Conservation (phyloP, 1,140 invertebrate species). For the Drosophila orena region DNA sequence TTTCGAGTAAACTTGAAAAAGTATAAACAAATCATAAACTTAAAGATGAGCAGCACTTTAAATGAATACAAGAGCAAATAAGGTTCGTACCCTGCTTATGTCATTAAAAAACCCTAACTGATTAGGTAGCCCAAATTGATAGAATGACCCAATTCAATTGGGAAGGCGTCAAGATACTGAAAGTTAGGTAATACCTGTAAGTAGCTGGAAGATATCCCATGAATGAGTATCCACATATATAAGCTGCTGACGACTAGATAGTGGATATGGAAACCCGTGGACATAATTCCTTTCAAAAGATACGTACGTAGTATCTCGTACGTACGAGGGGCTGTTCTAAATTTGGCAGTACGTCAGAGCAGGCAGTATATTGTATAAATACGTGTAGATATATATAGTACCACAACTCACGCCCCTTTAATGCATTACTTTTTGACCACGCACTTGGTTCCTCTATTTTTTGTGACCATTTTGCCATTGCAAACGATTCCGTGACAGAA, state of each 20-base stretch:
- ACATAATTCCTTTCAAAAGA: constrained; percentile 6
- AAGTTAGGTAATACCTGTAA: neutral
- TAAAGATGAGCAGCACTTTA: neutral
- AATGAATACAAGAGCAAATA: neutral
- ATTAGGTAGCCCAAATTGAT: constrained; percentile 17
- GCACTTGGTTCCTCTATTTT: constrained; percentile 20
- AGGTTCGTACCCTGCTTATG: neutral
- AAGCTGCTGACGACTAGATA: constrained; percentile 2
- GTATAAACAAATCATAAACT: constrained; percentile 8
- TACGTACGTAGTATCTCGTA: constrained; percentile 17
- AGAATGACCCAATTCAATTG: neutral
- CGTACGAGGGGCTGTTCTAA: constrained; percentile 27
- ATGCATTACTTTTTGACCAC: constrained; percentile 39
- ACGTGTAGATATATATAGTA: neutral
- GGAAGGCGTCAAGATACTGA: neutral
- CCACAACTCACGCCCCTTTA: neutral
- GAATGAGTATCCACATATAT: constrained; percentile 7
- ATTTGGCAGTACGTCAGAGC: constrained; percentile 33
- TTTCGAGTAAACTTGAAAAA: neutral
- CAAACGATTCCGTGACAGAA: constrained; percentile 48
- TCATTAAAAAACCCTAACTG: constrained; percentile 5
- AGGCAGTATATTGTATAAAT: neutral
- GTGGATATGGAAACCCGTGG: constrained; percentile 2
- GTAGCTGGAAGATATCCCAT: neutral
- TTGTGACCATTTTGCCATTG: constrained; percentile 33